These are phyloP conservation scores for Ardeotis arabs DNA, from an alignment of 2,113 vertebrate genomes.

Conservation along the genomic window DNA sequence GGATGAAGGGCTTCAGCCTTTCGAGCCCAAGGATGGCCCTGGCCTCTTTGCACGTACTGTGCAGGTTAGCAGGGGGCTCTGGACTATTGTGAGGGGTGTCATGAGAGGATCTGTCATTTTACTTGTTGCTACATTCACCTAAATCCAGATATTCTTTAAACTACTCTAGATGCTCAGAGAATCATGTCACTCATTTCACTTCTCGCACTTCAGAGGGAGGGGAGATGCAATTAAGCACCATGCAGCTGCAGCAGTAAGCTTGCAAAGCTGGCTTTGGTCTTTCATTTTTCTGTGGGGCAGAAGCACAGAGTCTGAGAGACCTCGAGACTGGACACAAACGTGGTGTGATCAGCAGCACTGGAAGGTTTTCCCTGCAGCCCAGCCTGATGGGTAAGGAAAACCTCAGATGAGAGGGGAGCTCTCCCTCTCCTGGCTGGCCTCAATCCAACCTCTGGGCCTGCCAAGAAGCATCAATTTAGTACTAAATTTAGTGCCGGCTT, in stretches of 20 bases:
- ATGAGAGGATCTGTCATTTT: not conserved
- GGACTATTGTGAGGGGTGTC: not conserved
- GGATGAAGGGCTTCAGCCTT: not conserved
- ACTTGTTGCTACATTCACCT: not conserved
- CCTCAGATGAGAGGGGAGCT: not conserved
- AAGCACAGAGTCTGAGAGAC: not conserved
- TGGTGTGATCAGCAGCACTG: not conserved
- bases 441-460: not conserved
- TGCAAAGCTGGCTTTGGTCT: not conserved
- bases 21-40: not conserved
- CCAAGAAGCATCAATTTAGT: not conserved
- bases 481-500: not conserved
- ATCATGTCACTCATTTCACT: not conserved
- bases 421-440: not conserved
- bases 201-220: not conserved
- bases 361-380: not conserved
- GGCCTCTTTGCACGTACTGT: accelerated
- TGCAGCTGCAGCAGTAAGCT: not conserved
- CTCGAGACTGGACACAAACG: accelerated
- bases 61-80: not conserved
- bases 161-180: not conserved
- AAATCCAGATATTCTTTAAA: not conserved
- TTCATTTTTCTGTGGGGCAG: not conserved
- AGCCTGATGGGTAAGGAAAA: not conserved
- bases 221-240: not conserved